Percentiles rank a stretch among this genome's conserved stretches.
phyloP scores from a whole-genome alignment of 2,113 vertebrate species.

The Anser cygnoides region DNA sequence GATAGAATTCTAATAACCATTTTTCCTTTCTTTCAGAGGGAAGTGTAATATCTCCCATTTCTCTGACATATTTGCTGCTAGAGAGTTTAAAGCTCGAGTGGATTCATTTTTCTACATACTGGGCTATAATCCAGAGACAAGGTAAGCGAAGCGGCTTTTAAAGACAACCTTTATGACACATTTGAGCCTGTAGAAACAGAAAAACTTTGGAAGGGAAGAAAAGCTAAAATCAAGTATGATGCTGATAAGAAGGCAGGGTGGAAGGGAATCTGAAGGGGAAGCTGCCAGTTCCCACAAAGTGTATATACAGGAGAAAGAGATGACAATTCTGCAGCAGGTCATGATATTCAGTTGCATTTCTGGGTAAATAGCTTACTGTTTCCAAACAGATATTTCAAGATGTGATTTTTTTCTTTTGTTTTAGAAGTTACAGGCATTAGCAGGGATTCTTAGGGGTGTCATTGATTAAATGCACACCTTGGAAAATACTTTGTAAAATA shows the following conservation, averaged over 20 bases:
- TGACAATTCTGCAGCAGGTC: not conserved
- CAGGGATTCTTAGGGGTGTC: not conserved
- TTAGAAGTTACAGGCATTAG: not conserved
- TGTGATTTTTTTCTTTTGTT: not conserved
- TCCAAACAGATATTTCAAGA: not conserved
- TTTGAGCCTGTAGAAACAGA: not conserved
- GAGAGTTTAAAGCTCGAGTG: conserved; percentile 97
- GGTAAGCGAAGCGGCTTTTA: conserved; percentile 80
- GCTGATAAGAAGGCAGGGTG: not conserved
- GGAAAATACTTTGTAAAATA: not conserved
- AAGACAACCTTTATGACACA: not conserved
- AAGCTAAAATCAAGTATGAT: not conserved
- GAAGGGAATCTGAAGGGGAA: not conserved
- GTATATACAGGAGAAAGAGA: not conserved
- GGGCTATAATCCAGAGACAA: conserved; percentile 99
- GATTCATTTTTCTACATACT: conserved; percentile 99
- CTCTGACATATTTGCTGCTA: conserved; percentile 99
- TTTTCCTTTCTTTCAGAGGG: conserved; percentile 84
- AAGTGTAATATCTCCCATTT: conserved; percentile 99
- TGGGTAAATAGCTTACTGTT: not conserved
- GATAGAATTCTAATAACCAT: not conserved
- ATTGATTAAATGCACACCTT: not conserved
- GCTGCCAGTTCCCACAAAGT: not conserved
- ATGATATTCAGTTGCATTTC: not conserved
- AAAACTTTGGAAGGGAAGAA: not conserved